Conservation (phyloP, 2,888 invertebrate genomes). For the Exephanes ischioxanthus region DNA sequence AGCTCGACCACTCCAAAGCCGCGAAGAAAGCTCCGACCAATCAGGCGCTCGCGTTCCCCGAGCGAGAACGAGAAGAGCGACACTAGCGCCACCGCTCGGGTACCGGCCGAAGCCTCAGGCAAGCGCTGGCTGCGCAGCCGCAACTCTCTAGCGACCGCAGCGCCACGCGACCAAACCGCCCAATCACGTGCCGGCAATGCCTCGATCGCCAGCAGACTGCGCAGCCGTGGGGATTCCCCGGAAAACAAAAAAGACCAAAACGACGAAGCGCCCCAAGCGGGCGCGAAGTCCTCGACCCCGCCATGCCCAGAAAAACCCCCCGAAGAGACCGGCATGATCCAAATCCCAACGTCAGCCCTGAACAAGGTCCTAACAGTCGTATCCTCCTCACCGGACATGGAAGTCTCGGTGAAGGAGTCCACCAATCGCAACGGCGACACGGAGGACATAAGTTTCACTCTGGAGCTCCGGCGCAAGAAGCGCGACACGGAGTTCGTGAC, state of each 20-base stretch:
- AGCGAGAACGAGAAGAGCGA: constrained; percentile 69
- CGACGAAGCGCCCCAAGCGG: not conserved
- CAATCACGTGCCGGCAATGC: constrained; percentile 27
- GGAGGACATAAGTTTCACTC: constrained; percentile 83
- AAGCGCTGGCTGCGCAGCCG: constrained; percentile 70
- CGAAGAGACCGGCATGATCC: constrained; percentile 77
- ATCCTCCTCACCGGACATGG: constrained; percentile 80
- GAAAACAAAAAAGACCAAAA: constrained; percentile 64
- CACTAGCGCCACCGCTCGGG: constrained; percentile 38
- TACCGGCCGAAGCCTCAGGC: constrained; percentile 42
- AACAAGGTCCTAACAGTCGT: constrained; percentile 82
- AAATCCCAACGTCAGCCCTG: constrained; percentile 82
- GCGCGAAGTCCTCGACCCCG: not conserved
- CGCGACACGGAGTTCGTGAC: constrained; percentile 73
- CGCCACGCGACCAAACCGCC: not conserved
- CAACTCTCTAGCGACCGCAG: constrained; percentile 46
- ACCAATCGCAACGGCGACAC: constrained; percentile 77
- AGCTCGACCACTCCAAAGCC: constrained; percentile 61
- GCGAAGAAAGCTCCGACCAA: constrained; percentile 74
- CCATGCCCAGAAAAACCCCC: not conserved
- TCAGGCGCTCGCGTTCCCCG: constrained; percentile 64
- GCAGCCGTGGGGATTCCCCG: constrained; percentile 75
- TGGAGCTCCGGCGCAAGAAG: constrained; percentile 81
- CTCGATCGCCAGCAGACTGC: constrained; percentile 79
- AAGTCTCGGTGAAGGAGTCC: constrained; percentile 82